Evolutionary conservation across 1,140 invertebrate species (phyloP).

Genomic region (Anoplophora glabripennis): DNA sequence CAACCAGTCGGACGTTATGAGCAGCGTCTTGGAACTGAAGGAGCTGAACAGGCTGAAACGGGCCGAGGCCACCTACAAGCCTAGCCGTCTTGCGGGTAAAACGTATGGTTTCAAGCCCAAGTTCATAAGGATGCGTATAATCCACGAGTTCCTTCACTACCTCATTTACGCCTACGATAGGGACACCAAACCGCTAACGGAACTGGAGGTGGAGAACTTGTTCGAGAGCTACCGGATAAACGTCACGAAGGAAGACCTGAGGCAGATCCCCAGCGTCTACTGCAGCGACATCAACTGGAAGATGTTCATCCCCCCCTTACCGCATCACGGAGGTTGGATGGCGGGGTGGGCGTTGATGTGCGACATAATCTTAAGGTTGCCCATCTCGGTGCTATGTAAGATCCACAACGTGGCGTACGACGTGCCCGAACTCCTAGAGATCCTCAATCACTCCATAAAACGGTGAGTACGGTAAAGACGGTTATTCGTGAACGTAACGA

Average conservation of each 20-base stretch:
- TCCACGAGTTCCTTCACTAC: conserved; percentile 71
- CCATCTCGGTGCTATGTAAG: conserved; percentile 69
- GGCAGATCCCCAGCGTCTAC: conserved; percentile 51
- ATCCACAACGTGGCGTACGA: conserved; percentile 61
- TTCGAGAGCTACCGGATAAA: conserved; percentile 27
- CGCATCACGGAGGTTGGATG: conserved; percentile 58
- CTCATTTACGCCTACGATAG: conserved; percentile 53
- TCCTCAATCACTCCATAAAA: conserved; percentile 66
- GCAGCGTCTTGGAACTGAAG: conserved; percentile 31
- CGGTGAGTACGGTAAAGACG: conserved; percentile 47
- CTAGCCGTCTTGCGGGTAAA: conserved; percentile 13
- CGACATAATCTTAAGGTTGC: conserved; percentile 70
- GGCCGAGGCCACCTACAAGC: not conserved
- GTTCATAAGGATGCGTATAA: conserved; percentile 62
- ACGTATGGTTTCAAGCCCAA: conserved; percentile 55
- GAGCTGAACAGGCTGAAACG: conserved; percentile 15
- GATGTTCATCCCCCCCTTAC: conserved; percentile 72
- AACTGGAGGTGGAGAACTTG: conserved; percentile 23
- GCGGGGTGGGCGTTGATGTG: conserved; percentile 73
- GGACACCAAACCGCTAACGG: conserved; percentile 39
- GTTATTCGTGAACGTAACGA: not conserved
- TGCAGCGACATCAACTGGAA: conserved; percentile 61
- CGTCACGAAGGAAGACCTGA: conserved; percentile 24
- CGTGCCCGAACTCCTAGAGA: conserved; percentile 59
- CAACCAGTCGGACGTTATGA: conserved; percentile 23